Evolutionary conservation across 2,888 invertebrate species (phyloP).

Genomic region (Pardosa pseudoannulata): DNA sequence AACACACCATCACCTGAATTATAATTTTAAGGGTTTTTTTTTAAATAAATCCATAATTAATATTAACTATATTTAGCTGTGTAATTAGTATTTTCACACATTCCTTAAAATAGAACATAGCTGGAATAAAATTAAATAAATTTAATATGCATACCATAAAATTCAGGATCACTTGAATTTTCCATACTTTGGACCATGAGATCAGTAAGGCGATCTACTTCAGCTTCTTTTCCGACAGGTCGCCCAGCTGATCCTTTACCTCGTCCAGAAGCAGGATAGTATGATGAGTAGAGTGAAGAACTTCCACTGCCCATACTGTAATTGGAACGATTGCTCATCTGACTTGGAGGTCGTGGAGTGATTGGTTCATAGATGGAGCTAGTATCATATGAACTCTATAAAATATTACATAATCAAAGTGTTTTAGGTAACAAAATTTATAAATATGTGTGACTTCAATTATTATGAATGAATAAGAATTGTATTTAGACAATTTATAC

Average conservation of each 20-base stretch:
- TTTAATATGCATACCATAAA: slow-evolving; percentile 80
- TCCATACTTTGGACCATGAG: slow-evolving; percentile 92
- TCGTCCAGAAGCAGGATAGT: slow-evolving; percentile 76
- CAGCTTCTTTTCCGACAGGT: slow-evolving; percentile 83
- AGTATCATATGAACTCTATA: slow-evolving; percentile 85
- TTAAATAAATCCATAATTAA: no score
- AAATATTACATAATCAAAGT: no score
- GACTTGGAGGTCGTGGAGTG: slow-evolving; percentile 81
- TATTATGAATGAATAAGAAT: no score
- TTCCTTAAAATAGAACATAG: background rate
- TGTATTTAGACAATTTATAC: no score
- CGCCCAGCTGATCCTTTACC: slow-evolving; percentile 75
- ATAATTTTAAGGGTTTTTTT: no score
- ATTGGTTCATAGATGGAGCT: slow-evolving; percentile 92
- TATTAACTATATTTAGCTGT: no score
- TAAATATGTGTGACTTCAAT: no score
- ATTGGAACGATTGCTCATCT: slow-evolving; percentile 80
- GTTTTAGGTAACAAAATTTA: no score
- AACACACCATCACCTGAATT: no score
- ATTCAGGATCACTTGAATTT: slow-evolving; percentile 83
- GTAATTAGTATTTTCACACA: no score
- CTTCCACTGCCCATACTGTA: slow-evolving; percentile 83
- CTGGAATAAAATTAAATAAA: background rate
- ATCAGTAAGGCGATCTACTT: slow-evolving; percentile 92
- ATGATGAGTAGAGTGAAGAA: slow-evolving; percentile 81